These are phyloP conservation scores for Periophthalmus modestus DNA, from an alignment of 2,113 vertebrate genomes.

Conservation along the genomic window DNA sequence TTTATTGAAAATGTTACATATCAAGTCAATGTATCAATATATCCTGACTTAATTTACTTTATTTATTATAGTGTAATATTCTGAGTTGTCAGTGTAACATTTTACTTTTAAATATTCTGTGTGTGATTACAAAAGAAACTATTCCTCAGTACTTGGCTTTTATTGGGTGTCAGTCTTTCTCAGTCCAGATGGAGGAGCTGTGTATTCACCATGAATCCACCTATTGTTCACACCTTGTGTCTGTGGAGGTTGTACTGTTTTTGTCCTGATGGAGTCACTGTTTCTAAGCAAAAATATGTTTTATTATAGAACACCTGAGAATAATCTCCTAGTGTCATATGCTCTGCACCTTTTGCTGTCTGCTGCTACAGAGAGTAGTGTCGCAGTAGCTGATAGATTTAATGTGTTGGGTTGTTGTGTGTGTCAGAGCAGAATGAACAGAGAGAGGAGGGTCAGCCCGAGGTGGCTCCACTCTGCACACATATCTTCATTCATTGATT, in stretches of 20 bases:
- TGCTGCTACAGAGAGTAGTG: slow-evolving; percentile 18
- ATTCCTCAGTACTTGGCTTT: neutral
- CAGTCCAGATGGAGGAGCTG: slow-evolving; percentile 74
- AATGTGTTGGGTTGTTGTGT: slow-evolving; percentile 36
- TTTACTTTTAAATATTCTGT: neutral
- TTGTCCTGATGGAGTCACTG: neutral
- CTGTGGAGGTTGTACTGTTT: neutral
- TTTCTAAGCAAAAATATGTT: neutral
- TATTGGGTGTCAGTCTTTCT: slow-evolving; percentile 38
- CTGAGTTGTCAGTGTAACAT: neutral
- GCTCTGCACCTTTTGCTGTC: slow-evolving; percentile 17
- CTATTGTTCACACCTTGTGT: slow-evolving; percentile 20
- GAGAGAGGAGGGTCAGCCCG: slow-evolving; percentile 66
- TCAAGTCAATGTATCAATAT: no score
- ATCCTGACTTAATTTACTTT: neutral
- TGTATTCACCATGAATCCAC: slow-evolving; percentile 23
- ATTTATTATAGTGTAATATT: neutral
- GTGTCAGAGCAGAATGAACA: slow-evolving; percentile 48
- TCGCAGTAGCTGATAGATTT: slow-evolving; percentile 31
- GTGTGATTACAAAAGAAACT: neutral
- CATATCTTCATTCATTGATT: slow-evolving; percentile 80
- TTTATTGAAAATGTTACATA: no score
- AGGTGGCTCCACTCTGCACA: slow-evolving; percentile 72
- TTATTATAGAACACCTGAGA: neutral
- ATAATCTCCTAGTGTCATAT: slow-evolving; percentile 9